Evolutionary conservation across 2,888 invertebrate species (phyloP).

Genomic region (Trissolcus japonicus): DNA sequence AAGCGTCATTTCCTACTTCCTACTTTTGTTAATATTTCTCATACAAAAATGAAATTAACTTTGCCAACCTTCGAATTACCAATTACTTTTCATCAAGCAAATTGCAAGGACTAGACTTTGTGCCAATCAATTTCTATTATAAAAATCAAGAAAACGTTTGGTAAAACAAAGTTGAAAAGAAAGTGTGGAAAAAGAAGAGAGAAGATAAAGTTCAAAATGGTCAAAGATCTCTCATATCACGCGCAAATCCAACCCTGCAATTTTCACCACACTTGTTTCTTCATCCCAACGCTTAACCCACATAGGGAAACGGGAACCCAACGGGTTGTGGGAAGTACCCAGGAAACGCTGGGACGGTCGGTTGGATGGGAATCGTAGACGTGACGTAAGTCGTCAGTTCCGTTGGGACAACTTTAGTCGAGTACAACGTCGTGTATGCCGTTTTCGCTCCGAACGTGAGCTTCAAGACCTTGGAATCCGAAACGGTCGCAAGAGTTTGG

Average conservation of each 20-base stretch:
- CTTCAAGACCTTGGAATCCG: slow-evolving; percentile 88
- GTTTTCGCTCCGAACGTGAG: slow-evolving; percentile 94
- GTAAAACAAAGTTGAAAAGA: not conserved
- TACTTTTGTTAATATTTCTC: not conserved
- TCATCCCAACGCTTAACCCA: slow-evolving; percentile 78
- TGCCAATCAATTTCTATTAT: not conserved
- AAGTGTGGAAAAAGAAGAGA: too few relatives aligned
- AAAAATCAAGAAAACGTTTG: not conserved
- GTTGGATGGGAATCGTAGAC: slow-evolving; percentile 85
- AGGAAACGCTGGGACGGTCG: slow-evolving; percentile 82
- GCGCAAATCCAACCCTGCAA: not conserved
- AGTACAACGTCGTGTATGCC: slow-evolving; percentile 89
- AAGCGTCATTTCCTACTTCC: slow-evolving; percentile 3
- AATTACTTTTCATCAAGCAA: not conserved
- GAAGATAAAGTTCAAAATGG: not conserved
- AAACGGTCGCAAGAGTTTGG: slow-evolving; percentile 86
- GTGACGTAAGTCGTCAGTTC: slow-evolving; percentile 90
- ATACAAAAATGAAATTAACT: not conserved
- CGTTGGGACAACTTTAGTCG: slow-evolving; percentile 89
- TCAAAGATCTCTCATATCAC: slow-evolving; percentile 9
- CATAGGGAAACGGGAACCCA: slow-evolving; percentile 84
- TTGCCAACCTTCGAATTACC: too few relatives aligned
- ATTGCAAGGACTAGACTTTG: slow-evolving; percentile 4
- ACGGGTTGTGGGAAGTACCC: slow-evolving; percentile 86
- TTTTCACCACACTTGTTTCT: not conserved